These are phyloP conservation scores for Rhea pennata DNA, from an alignment of 2,113 vertebrate genomes.

Conservation along the genomic window DNA sequence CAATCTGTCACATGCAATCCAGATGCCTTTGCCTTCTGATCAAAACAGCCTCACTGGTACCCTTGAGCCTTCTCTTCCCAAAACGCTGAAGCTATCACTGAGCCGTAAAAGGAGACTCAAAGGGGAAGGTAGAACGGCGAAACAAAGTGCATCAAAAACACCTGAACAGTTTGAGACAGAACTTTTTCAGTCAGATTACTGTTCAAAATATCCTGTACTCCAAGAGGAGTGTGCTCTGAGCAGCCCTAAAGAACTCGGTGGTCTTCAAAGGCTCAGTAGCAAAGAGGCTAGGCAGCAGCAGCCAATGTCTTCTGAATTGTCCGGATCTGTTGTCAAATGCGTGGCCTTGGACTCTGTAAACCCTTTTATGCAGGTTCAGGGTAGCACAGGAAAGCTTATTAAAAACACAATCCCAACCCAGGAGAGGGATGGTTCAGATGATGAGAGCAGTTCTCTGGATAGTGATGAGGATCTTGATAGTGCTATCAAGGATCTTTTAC, in stretches of 20 bases:
- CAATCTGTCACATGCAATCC: not conserved
- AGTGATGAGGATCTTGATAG: constrained; percentile 94
- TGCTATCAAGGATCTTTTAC: constrained; percentile 91
- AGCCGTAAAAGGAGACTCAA: constrained; percentile 76
- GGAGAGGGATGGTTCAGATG: constrained; percentile 72
- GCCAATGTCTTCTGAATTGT: not conserved
- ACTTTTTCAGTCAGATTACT: not conserved
- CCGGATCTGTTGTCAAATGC: not conserved
- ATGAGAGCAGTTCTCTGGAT: constrained; percentile 96
- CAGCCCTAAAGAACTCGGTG: not conserved
- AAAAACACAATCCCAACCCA: not conserved
- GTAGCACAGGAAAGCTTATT: not conserved
- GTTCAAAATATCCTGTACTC: not conserved
- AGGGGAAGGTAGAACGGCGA: constrained; percentile 1
- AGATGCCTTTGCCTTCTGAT: not conserved
- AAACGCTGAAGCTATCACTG: constrained; percentile 64
- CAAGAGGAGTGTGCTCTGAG: not conserved
- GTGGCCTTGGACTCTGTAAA: not conserved
- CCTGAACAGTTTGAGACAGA: constrained; percentile 8
- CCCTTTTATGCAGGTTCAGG: not conserved
- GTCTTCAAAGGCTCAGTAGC: not conserved
- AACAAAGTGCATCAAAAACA: not conserved
- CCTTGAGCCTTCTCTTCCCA: constrained; percentile 23
- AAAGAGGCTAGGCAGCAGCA: not conserved
- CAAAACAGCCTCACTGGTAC: not conserved